These are phyloP conservation scores for Athene cunicularia DNA, from an alignment of 2,113 vertebrate species.

Conservation along the genomic window DNA sequence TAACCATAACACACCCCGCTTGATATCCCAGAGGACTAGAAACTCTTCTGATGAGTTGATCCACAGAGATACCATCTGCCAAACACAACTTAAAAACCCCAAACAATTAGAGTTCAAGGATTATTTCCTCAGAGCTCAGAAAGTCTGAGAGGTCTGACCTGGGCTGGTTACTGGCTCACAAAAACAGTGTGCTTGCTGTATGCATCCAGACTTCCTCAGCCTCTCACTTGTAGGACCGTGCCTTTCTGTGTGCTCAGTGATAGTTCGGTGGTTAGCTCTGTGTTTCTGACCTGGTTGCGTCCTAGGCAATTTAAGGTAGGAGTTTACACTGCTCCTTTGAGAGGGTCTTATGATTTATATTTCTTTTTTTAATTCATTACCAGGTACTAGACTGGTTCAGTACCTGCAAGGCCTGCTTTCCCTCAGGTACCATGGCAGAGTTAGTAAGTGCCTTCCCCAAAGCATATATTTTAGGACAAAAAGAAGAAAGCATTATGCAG, in stretches of 20 bases:
- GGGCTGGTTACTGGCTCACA: not conserved
- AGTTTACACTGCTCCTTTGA: not conserved
- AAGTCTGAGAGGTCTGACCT: not conserved
- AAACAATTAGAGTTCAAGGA: not conserved
- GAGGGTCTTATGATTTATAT: not conserved
- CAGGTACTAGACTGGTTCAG: not conserved
- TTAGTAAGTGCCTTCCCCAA: not conserved
- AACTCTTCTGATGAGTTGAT: not conserved
- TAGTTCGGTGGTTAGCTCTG: not conserved
- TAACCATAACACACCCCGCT: not conserved
- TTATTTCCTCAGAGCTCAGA: not conserved
- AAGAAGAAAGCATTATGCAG: not conserved
- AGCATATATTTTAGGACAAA: not conserved
- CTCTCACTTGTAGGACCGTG: rapidly evolving
- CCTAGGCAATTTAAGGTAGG: not conserved
- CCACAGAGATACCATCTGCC: not conserved
- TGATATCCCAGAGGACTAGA: not conserved
- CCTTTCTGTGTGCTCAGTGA: not conserved
- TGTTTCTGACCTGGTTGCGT: not conserved
- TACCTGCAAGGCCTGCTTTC: not conserved
- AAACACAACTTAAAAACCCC: not conserved
- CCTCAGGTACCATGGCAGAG: not conserved
- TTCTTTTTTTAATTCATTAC: not conserved
- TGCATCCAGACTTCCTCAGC: not conserved
- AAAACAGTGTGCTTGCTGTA: not conserved